phyloP scores from a whole-genome alignment of 35 echinoderm and acorn worm genomes.

The Acanthaster planci region DNA sequence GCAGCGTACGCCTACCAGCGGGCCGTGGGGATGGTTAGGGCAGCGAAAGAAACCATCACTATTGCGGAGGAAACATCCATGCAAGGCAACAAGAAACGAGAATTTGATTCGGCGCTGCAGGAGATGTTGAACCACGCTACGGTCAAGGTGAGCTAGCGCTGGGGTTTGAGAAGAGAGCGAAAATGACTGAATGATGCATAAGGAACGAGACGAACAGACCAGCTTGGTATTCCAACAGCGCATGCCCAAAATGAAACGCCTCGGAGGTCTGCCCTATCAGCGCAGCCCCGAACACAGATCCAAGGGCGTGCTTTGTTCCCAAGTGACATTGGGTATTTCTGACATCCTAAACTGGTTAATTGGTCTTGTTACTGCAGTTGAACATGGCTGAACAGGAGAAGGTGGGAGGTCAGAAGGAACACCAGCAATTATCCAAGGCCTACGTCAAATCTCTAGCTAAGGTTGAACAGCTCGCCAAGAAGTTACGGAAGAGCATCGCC shows the following conservation, averaged over 20 bases:
- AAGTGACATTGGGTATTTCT: too few species aligned
- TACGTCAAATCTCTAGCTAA: constrained; percentile 54
- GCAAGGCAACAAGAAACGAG: constrained; percentile 32
- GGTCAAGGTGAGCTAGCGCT: constrained; percentile 48
- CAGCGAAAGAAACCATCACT: constrained; percentile 86
- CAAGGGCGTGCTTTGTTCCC: too few species aligned
- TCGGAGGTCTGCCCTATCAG: too few species aligned
- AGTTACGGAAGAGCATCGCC: constrained; percentile 73
- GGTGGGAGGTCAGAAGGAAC: constrained; percentile 46
- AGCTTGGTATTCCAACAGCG: background rate
- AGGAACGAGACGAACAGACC: too few species aligned
- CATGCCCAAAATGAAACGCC: too few species aligned
- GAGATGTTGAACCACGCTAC: constrained; percentile 93
- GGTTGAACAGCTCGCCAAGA: constrained; percentile 71
- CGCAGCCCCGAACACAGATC: too few species aligned
- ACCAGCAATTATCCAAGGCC: constrained; percentile 56
- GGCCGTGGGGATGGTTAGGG: constrained; percentile 67
- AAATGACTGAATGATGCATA: background rate
- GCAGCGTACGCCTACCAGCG: constrained; percentile 74
- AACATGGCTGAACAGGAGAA: constrained; percentile 79
- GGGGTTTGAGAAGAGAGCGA: background rate
- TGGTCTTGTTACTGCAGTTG: constrained; percentile 43
- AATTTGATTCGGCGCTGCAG: constrained; percentile 84
- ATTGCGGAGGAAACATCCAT: constrained; percentile 61
- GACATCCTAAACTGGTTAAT: too few species aligned